Evolutionary conservation across 2,888 invertebrate species (phyloP).

Genomic region (Nephrotoma appendiculata): DNA sequence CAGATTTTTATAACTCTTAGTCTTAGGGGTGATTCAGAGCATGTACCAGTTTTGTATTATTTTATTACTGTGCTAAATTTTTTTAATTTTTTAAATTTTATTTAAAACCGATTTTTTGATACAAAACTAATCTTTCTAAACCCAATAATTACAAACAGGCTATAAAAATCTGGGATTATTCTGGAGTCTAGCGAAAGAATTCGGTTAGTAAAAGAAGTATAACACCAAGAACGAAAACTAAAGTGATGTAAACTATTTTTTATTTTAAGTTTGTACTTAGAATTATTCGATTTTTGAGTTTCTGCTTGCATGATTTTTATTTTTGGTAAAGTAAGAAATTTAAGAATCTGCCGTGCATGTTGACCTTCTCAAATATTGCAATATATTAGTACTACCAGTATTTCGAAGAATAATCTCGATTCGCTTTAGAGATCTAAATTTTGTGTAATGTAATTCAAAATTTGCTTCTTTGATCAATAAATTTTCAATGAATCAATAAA

Average conservation of each 20-base stretch:
- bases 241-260: neutral
- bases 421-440: neutral
- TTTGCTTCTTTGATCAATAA: neutral
- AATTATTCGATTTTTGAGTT: neutral
- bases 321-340: neutral
- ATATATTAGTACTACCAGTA: neutral
- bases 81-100: neutral
- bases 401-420: neutral
- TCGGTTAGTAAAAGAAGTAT: constrained; percentile 11
- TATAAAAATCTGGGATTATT: constrained; percentile 11
- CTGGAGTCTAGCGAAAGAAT: constrained; percentile 14
- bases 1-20: constrained; percentile 5
- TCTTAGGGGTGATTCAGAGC: neutral
- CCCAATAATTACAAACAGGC: constrained; percentile 9
- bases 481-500: too few relatives aligned
- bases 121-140: constrained; percentile 1
- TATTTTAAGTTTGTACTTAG: neutral
- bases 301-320: neutral
- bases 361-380: neutral
- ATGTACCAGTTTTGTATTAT: neutral
- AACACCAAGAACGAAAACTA: neutral
- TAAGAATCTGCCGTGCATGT: neutral
- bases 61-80: neutral
- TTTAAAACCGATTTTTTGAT: neutral
- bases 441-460: neutral